phyloP scores from a whole-genome alignment of 64 coral and sea anemone species.

The Anthopleura sola region DNA sequence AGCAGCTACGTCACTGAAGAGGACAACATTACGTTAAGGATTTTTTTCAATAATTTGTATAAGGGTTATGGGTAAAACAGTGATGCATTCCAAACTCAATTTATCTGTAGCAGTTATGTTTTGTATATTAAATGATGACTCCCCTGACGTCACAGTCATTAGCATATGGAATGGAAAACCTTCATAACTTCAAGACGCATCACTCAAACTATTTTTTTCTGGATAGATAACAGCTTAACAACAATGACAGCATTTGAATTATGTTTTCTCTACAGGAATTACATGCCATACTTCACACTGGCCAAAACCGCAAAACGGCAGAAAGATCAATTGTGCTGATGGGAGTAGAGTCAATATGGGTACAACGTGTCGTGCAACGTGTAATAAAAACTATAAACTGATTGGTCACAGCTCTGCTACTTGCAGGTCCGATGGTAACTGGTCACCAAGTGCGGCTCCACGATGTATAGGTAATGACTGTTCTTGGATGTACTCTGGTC shows the following conservation, averaged over 20 bases:
- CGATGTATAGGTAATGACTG: constrained; percentile 33
- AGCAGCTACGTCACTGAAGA: too few relatives aligned
- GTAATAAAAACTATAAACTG: constrained; percentile 37
- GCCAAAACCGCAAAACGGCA: constrained; percentile 35
- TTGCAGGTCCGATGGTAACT: constrained; percentile 33
- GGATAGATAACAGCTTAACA: too few relatives aligned
- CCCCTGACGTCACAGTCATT: too few relatives aligned
- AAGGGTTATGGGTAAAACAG: too few relatives aligned
- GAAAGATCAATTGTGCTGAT: neutral
- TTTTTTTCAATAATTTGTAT: too few relatives aligned
- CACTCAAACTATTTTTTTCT: too few relatives aligned
- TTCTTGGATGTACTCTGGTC: neutral
- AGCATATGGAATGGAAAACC: too few relatives aligned
- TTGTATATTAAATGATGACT: too few relatives aligned
- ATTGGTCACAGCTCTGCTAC: constrained; percentile 12
- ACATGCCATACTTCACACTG: constrained; percentile 24
- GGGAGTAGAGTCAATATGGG: neutral
- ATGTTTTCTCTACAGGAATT: constrained; percentile 4
- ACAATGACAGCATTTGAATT: neutral
- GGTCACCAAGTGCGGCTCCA: constrained; percentile 37
- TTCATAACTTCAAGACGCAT: too few relatives aligned
- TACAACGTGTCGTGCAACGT: constrained; percentile 23
- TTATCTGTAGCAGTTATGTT: too few relatives aligned
- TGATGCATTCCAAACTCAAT: too few relatives aligned
- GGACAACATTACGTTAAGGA: too few relatives aligned